Evolutionary conservation across 2,113 vertebrate species (phyloP).

Genomic region (Nymphicus hollandicus): DNA sequence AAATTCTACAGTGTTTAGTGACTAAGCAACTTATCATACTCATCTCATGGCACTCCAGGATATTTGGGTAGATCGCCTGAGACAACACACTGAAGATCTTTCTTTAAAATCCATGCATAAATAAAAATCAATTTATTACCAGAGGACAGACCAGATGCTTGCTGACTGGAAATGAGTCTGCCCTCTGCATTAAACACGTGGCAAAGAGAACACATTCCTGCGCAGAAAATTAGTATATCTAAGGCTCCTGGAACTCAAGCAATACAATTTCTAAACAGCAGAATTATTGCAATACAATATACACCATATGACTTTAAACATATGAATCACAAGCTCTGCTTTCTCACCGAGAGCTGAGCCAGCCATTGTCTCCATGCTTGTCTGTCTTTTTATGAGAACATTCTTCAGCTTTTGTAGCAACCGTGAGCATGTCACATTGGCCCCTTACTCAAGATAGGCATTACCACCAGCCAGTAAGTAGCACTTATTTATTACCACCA

Average conservation of each 20-base stretch:
- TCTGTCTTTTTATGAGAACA: constrained; percentile 1
- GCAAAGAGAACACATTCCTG: neutral
- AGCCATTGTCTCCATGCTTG: neutral
- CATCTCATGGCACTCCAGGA: neutral
- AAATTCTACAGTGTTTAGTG: neutral
- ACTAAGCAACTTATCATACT: neutral
- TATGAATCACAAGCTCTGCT: neutral
- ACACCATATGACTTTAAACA: neutral
- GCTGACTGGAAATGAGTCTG: constrained; percentile 35
- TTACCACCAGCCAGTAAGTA: too few species aligned
- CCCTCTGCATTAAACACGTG: neutral
- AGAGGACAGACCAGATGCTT: constrained; percentile 31
- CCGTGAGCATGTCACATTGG: neutral
- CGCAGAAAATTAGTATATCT: neutral
- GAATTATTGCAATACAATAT: neutral
- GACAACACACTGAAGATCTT: neutral
- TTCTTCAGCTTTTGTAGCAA: constrained; percentile 15
- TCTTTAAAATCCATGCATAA: constrained; percentile 33
- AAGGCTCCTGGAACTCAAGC: constrained; percentile 3
- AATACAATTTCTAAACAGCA: neutral
- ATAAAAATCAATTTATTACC: neutral
- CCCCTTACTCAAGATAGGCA: neutral
- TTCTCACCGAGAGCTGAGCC: neutral
- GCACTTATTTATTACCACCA: neutral
- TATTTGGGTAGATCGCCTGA: constrained; percentile 3